phyloP scores from a whole-genome alignment of 1,140 invertebrate genomes.

The Nilaparvata lugens region DNA sequence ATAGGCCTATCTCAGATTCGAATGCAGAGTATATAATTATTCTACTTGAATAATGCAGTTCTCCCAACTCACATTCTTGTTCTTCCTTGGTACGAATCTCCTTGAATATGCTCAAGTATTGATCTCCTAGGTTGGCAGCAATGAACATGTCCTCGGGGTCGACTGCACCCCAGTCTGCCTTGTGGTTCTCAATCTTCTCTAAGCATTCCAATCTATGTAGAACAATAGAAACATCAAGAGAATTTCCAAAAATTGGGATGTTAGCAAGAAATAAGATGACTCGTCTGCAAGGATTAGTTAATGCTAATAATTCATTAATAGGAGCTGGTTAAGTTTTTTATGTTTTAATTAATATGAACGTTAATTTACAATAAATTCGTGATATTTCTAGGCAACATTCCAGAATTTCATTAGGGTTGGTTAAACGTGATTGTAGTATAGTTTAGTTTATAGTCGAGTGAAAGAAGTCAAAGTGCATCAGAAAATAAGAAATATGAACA shows the following conservation, averaged over 20 bases:
- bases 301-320: neutral
- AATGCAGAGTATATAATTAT: too few species aligned
- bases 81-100: conserved; percentile 56
- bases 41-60: too few species aligned
- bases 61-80: conserved; percentile 25
- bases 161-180: conserved; percentile 68
- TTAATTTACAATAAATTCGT: too few species aligned
- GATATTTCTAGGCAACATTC: neutral
- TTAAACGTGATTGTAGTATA: too few species aligned
- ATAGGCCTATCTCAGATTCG: too few species aligned
- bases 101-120: conserved; percentile 53
- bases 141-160: conserved; percentile 81
- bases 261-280: neutral
- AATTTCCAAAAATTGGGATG: neutral
- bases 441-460: too few species aligned
- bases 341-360: too few species aligned
- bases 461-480: too few species aligned
- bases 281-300: neutral
- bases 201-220: conserved; percentile 51
- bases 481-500: too few species aligned
- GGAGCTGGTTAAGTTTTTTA: too few species aligned
- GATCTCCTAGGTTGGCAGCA: conserved; percentile 53
- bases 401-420: too few species aligned
- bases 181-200: conserved; percentile 54
- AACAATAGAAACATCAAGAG: conserved; percentile 8